phyloP scores from a whole-genome alignment of 1,140 invertebrate species.

The Drosophila jambulina region DNA sequence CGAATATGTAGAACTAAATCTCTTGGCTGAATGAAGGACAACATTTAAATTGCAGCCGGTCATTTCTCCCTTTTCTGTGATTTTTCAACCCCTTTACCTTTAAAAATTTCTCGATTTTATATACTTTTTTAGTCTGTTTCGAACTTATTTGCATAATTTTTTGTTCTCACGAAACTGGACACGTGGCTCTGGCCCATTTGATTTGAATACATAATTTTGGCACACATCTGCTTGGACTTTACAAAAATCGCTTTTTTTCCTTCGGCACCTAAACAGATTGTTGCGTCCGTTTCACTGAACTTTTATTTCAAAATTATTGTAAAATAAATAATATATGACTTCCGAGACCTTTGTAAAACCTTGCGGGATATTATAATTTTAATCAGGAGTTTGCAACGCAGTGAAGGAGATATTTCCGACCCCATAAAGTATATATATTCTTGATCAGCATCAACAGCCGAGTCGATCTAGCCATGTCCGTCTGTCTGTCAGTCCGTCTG shows the following conservation, averaged over 20 bases:
- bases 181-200: slow-evolving; percentile 7
- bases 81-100: slow-evolving; percentile 57
- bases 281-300: too few relatives aligned
- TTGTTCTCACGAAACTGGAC: slow-evolving; percentile 54
- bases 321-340: not conserved
- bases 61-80: slow-evolving; percentile 29
- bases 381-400: too few relatives aligned
- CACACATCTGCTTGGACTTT: slow-evolving; percentile 45
- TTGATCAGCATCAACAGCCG: too few relatives aligned
- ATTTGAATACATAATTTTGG: not conserved
- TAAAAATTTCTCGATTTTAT: slow-evolving; percentile 47
- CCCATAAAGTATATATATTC: too few relatives aligned
- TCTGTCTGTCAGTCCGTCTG: too few relatives aligned
- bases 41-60: slow-evolving; percentile 43
- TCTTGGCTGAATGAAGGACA: not conserved
- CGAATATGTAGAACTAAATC: slow-evolving; percentile 14
- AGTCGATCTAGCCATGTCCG: too few relatives aligned
- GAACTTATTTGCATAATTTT: slow-evolving; percentile 55
- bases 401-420: too few relatives aligned
- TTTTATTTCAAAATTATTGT: too few relatives aligned
- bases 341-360: too few relatives aligned
- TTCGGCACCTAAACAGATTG: not conserved
- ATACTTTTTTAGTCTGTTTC: slow-evolving; percentile 21
- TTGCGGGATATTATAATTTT: too few relatives aligned
- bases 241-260: not conserved